Conservation (phyloP, 1,140 invertebrate species). For the Pinna nobilis region DNA sequence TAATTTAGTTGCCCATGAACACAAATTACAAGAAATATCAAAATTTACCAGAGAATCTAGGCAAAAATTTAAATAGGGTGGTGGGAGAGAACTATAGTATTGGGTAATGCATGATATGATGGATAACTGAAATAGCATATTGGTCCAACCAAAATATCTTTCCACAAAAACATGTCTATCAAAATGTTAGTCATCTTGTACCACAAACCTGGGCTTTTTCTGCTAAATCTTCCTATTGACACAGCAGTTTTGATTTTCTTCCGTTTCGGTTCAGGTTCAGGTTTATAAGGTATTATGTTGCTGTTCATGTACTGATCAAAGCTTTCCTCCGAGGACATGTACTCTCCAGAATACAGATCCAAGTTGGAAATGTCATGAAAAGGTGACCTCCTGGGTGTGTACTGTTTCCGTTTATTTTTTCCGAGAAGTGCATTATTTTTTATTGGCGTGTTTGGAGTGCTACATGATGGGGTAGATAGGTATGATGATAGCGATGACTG, state of each 20-base stretch:
- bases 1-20: too few relatives aligned
- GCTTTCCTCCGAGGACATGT: neutral
- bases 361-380: conserved; percentile 40
- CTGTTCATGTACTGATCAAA: neutral
- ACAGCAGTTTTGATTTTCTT: neutral
- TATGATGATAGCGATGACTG: too few relatives aligned
- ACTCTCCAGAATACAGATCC: neutral
- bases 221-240: neutral
- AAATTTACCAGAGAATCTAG: too few relatives aligned
- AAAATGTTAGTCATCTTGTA: neutral
- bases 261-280: neutral
- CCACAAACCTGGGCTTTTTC: conserved; percentile 10
- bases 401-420: conserved; percentile 57
- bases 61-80: too few relatives aligned
- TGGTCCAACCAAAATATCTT: too few relatives aligned
- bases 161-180: too few relatives aligned
- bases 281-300: neutral
- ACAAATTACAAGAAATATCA: too few relatives aligned
- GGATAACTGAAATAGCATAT: too few relatives aligned
- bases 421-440: neutral
- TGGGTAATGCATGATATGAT: too few relatives aligned
- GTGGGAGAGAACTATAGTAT: too few relatives aligned
- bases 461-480: neutral
- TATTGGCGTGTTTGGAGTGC: conserved; percentile 12
- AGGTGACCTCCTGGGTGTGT: conserved; percentile 49